Percentiles rank a stretch among this genome's conserved stretches.
These are phyloP conservation scores for Hipposideros armiger DNA, from an alignment of 2,113 vertebrate species.

Conservation along the genomic window DNA sequence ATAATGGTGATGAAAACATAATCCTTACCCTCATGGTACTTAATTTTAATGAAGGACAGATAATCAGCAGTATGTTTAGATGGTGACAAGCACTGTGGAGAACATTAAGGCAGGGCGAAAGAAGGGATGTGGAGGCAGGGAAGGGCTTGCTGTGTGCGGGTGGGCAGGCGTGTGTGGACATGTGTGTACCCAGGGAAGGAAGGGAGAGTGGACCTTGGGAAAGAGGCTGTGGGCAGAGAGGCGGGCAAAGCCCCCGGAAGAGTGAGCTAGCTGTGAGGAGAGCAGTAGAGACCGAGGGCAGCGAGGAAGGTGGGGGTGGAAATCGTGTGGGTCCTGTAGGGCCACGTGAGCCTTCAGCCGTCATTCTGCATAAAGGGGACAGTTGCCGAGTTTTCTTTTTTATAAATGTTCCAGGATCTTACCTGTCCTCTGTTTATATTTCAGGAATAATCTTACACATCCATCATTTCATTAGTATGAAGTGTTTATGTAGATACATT, in stretches of 20 bases:
- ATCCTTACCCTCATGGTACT: background rate
- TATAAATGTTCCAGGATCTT: background rate
- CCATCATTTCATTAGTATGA: background rate
- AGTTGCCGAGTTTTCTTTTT: background rate
- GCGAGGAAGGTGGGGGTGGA: accelerated
- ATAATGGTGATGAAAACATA: background rate
- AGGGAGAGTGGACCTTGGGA: background rate
- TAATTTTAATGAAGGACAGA: background rate
- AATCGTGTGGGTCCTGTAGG: accelerated
- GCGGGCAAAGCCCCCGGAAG: background rate
- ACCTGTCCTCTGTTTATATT: background rate
- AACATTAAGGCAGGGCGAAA: background rate
- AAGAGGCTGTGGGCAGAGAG: background rate
- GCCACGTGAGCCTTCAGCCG: background rate
- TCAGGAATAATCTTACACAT: background rate
- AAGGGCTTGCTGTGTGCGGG: background rate
- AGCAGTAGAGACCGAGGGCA: too few species aligned
- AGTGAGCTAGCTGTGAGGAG: background rate
- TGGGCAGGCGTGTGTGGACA: background rate
- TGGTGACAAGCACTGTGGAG: background rate
- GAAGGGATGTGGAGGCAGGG: background rate
- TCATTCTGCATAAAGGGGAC: background rate
- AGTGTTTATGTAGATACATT: background rate
- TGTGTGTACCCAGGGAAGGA: background rate
- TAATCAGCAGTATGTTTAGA: too few species aligned